A percentile compares a stretch with the other conserved stretches of the same genome.
Conservation (phyloP, 2,888 invertebrate genomes). For the Odontothrips loti region DNA sequence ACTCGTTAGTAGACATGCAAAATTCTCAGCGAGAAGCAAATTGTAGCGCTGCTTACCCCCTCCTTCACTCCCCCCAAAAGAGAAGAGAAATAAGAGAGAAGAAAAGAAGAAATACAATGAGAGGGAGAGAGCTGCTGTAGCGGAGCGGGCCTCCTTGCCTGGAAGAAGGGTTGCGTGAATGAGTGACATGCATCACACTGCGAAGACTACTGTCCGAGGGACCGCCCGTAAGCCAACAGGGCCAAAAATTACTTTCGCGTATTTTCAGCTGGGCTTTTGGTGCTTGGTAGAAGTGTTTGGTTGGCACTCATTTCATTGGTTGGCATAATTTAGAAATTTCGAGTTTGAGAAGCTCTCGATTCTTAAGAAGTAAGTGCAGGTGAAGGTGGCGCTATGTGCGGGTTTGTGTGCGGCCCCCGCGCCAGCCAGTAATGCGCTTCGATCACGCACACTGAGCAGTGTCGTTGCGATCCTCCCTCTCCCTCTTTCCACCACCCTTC, state of each 20-base stretch:
- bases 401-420: neutral
- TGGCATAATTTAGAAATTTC: too few species aligned
- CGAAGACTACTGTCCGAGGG: neutral
- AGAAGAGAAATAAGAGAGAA: neutral
- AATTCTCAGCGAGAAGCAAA: too few species aligned
- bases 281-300: too few species aligned
- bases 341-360: too few species aligned
- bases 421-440: neutral
- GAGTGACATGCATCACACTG: conserved; percentile 16
- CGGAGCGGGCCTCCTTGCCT: neutral
- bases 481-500: neutral
- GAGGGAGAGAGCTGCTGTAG: neutral
- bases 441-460: conserved; percentile 18
- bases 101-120: neutral
- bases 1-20: too few species aligned
- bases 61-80: neutral
- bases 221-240: neutral
- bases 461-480: neutral
- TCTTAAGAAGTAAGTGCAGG: too few species aligned
- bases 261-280: neutral
- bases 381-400: too few species aligned
- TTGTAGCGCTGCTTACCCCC: too few species aligned
- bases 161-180: neutral
- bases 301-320: too few species aligned
- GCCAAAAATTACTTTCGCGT: neutral